Evolutionary conservation across 2,888 invertebrate species (phyloP), one percentile per base, ranked within the genome.

Genomic region (Euplexia lucipara): DNA sequence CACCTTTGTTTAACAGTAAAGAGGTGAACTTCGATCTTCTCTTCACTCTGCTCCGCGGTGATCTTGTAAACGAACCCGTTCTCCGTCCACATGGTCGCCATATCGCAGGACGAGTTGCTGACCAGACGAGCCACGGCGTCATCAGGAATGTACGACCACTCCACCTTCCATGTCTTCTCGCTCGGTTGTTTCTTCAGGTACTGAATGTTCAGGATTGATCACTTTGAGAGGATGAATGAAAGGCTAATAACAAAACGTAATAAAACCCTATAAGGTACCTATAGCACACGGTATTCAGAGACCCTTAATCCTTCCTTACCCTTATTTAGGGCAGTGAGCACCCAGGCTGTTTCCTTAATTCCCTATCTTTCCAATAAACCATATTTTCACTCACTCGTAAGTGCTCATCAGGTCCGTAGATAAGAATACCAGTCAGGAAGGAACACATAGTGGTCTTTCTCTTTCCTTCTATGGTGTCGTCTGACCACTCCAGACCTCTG

Each of bases 1-100:
- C n/a, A 93, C 95, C 95, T 92, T 63, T 91, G 92, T 60, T 94
- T 94, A 53, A 88, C 91, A 6, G 90, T 82, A 63, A 93, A 81
- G 10, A 92, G 78, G 4, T 80, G 82, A 10, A 91, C 78, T 3
- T 89, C 87, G 9, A 91, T 74, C 54, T 88, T 90, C 1, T 92
- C 94, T 47, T 94, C 94, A 26, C 26, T 26, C 0, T 82, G 62
- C 0, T 92, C 93, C 0, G 83, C 90, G 0, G 82, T 79, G 52
- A 95, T 54, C 66, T 86, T 89, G 78, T 91, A 91, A 12, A 94
- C 82, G 57, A 89, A 83, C 1, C 95, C 95, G 20, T 63, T 74
- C 7, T 60, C 66, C 0, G 93, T 92, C 92, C 93, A 93, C 77
- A 89, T 79, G 18, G 87, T 88, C 0, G 91, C 94, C 39, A 83